phyloP scores from a whole-genome alignment of 1,140 invertebrate genomes.

The Caenorhabditis remanei region DNA sequence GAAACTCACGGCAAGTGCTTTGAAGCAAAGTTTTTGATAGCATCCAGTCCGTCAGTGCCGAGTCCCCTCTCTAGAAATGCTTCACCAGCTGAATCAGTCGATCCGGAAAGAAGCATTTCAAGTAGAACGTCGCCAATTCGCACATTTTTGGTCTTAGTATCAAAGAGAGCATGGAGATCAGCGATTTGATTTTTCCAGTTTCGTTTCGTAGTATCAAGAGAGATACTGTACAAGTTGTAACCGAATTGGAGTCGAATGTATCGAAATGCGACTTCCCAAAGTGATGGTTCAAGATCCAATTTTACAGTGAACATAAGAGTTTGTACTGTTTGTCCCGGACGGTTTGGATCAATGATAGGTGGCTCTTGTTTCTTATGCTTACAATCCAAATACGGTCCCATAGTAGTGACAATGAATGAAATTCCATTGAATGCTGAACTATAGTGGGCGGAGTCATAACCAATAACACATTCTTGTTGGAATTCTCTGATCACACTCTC shows the following conservation, averaged over 20 bases:
- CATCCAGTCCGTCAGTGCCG: slow-evolving; percentile 18
- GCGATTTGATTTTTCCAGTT: slow-evolving; percentile 6
- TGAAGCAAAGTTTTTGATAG: not conserved
- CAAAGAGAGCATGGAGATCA: slow-evolving; percentile 1
- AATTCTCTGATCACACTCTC: not conserved
- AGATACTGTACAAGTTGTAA: slow-evolving; percentile 46
- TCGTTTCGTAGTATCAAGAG: slow-evolving; percentile 13
- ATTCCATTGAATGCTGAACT: slow-evolving; percentile 27
- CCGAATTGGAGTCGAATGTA: slow-evolving; percentile 13
- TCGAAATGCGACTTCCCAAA: slow-evolving; percentile 35
- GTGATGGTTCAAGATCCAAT: not conserved
- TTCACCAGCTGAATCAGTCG: slow-evolving; percentile 20
- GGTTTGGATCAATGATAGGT: not conserved
- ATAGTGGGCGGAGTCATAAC: slow-evolving; percentile 1
- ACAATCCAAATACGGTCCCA: slow-evolving; percentile 9
- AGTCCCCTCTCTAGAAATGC: slow-evolving; percentile 14
- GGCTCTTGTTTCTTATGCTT: not conserved
- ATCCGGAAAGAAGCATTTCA: slow-evolving; percentile 35
- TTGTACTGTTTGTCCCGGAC: not conserved
- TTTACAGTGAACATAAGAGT: slow-evolving; percentile 31
- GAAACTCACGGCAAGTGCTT: slow-evolving; percentile 24
- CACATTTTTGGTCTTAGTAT: slow-evolving; percentile 18
- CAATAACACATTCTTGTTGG: not conserved
- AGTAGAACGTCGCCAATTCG: slow-evolving; percentile 27
- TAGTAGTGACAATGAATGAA: slow-evolving; percentile 13